A percentile compares a stretch with the other conserved stretches of the same genome.
Conservation (phyloP, 2,888 invertebrate species). For the Rhyacophila evoluta region DNA sequence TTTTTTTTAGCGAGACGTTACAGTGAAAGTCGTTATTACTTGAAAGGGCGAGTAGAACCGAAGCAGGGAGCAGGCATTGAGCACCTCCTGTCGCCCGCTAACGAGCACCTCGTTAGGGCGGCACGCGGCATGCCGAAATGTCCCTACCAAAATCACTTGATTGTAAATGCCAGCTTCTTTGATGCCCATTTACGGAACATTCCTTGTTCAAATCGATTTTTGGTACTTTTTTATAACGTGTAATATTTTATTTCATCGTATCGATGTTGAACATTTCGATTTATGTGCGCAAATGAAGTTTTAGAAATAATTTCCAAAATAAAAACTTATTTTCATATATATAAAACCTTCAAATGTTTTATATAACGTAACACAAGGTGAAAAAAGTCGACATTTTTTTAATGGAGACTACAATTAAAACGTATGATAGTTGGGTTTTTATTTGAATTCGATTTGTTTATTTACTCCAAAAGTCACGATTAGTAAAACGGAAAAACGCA, state of each 20-base stretch:
- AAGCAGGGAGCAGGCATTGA: neutral
- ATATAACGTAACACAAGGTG: too few species aligned
- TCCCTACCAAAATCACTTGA: conserved; percentile 32
- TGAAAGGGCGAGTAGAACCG: conserved; percentile 27
- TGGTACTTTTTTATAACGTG: neutral
- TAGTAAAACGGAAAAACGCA: too few species aligned
- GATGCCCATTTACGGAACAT: conserved; percentile 25
- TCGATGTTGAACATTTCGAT: neutral
- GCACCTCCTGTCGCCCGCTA: conserved; percentile 27
- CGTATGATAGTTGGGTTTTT: too few species aligned
- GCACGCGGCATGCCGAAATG: neutral
- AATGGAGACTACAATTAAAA: too few species aligned
- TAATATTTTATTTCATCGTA: neutral
- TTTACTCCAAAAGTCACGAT: too few species aligned
- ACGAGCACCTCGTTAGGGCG: conserved; percentile 45
- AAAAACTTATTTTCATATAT: too few species aligned
- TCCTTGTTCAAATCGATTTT: conserved; percentile 19
- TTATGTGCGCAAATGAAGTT: too few species aligned
- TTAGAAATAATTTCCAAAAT: too few species aligned
- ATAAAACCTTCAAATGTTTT: too few species aligned
- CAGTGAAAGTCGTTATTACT: conserved; percentile 38
- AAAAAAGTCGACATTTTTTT: too few species aligned
- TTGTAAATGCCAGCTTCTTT: conserved; percentile 34
- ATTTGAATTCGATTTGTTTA: too few species aligned
- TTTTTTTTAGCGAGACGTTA: conserved; percentile 36